phyloP scores from a whole-genome alignment of 2,888 invertebrate genomes.

The Scaptomyza parva region DNA sequence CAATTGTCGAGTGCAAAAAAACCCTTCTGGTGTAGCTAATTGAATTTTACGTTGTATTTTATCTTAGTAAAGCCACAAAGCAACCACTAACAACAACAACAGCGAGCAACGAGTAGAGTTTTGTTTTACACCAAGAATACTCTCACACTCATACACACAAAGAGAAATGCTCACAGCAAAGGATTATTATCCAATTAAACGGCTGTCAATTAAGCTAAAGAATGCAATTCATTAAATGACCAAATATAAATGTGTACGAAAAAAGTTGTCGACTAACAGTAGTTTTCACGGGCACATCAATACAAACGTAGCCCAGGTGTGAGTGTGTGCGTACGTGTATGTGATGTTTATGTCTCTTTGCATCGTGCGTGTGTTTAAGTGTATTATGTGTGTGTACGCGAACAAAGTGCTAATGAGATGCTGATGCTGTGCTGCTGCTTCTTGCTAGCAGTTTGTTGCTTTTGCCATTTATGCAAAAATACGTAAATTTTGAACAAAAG shows the following conservation, averaged over 20 bases:
- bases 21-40: constrained; percentile 50
- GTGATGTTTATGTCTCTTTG: constrained; percentile 37
- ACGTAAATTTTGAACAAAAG: constrained; percentile 73
- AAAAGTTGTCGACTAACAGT: constrained; percentile 62
- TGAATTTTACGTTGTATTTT: constrained; percentile 61
- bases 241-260: constrained; percentile 38
- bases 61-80: constrained; percentile 49
- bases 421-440: constrained; percentile 55
- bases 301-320: constrained; percentile 21
- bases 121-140: constrained; percentile 32
- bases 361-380: constrained; percentile 10
- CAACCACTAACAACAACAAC: constrained; percentile 52
- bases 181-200: constrained; percentile 71
- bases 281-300: constrained; percentile 71
- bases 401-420: constrained; percentile 77
- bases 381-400: constrained; percentile 27
- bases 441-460: constrained; percentile 66
- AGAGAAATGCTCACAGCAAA: constrained; percentile 20
- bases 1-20: constrained; percentile 52
- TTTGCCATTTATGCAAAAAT: constrained; percentile 78
- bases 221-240: constrained; percentile 65
- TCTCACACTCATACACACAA: constrained; percentile 27
- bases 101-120: constrained; percentile 46
- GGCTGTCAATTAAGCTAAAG: constrained; percentile 47
- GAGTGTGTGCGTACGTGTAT: constrained; percentile 24